Evolutionary conservation across 2,888 invertebrate species (phyloP).

Genomic region (Phragmatobia fuliginosa): DNA sequence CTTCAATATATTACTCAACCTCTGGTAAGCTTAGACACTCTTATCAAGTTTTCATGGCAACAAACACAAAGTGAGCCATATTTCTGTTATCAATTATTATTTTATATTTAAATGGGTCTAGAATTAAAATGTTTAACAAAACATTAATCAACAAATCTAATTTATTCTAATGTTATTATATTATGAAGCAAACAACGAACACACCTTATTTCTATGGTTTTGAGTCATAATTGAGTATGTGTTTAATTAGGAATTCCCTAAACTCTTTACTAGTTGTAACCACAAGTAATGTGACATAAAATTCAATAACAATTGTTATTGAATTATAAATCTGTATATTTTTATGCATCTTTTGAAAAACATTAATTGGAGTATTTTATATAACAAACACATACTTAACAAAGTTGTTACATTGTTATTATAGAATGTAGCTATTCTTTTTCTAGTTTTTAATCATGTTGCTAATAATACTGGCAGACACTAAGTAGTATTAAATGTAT

Average conservation of each 20-base stretch:
- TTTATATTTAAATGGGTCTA: neutral
- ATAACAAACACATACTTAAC: neutral
- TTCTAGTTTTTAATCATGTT: neutral
- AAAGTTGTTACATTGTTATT: neutral
- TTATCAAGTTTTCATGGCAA: neutral
- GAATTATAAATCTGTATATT: neutral
- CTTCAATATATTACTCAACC: too few relatives aligned
- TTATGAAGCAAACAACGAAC: neutral
- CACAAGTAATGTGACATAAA: neutral
- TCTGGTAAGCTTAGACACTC: too few relatives aligned
- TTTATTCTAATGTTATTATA: too few relatives aligned
- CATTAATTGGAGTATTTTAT: neutral
- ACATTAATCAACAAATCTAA: neutral
- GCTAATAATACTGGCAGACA: conserved; percentile 11
- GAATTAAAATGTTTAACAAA: neutral
- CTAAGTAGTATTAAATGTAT: conserved; percentile 25
- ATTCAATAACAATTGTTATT: neutral
- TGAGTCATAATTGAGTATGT: too few relatives aligned
- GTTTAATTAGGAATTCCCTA: too few relatives aligned
- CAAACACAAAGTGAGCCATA: neutral
- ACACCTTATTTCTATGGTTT: neutral
- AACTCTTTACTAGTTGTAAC: neutral
- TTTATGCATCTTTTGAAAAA: neutral
- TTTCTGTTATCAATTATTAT: neutral
- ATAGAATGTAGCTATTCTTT: neutral